Evolutionary conservation across 2,888 invertebrate genomes (phyloP).

Genomic region (Scaeva pyrastri): DNA sequence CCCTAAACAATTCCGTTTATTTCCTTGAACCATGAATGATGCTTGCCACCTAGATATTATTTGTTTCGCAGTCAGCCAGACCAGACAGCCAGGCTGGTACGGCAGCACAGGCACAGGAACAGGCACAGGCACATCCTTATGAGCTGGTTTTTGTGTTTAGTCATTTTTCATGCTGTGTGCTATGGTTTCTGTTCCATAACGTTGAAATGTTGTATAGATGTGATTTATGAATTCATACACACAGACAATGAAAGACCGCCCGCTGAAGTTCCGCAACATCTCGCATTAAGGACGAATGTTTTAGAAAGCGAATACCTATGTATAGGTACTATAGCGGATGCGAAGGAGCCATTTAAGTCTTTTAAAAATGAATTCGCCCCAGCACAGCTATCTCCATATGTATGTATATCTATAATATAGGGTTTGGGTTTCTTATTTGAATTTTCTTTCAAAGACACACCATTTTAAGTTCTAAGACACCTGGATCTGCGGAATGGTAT

Average conservation of each 20-base stretch:
- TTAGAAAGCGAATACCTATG: conserved; percentile 64
- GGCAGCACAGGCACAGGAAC: not conserved
- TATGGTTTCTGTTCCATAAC: conserved; percentile 62
- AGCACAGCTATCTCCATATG: not conserved
- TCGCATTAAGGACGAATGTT: conserved; percentile 54
- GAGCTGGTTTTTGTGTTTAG: conserved; percentile 66
- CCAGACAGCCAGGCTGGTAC: too few species aligned
- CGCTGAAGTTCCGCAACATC: conserved; percentile 69
- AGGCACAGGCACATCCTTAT: conserved; percentile 30
- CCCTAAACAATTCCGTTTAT: conserved; percentile 73
- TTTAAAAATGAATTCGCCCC: conserved; percentile 43
- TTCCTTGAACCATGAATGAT: conserved; percentile 75
- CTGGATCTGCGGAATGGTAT: conserved; percentile 24
- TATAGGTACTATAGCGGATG: conserved; percentile 21
- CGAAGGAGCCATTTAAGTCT: conserved; percentile 64
- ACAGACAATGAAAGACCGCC: conserved; percentile 72
- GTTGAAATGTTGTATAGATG: conserved; percentile 60
- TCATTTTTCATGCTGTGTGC: conserved; percentile 71
- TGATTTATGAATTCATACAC: conserved; percentile 68
- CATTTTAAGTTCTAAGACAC: conserved; percentile 37
- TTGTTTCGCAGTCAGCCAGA: conserved; percentile 28
- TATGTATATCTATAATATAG: not conserved
- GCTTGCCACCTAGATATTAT: conserved; percentile 72
- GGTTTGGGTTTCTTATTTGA: conserved; percentile 48
- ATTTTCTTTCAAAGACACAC: conserved; percentile 45